Base-by-base conservation (phyloP, 2,888 invertebrate genomes). In the Allacma fusca region DNA sequence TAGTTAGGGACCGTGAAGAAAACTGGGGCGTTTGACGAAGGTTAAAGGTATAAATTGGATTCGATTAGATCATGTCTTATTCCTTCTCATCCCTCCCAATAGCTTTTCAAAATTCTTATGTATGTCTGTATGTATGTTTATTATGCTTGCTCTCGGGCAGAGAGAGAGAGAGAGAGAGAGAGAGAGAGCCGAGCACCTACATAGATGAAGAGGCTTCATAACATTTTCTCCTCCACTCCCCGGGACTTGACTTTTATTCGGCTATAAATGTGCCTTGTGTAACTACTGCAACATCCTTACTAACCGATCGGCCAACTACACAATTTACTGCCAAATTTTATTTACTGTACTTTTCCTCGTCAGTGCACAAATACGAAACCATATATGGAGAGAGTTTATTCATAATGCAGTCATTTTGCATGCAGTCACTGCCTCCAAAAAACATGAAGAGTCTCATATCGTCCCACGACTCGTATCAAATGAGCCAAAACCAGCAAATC, bases 31-130 rank as follows among this genome's bases (percentile, higher is more conserved):
- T 28, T 28, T 29, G 28, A n/a, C 26, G 26, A 65, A n/a, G 50
- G 50, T 50, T 50, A n/a, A 50, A 50, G 28, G 28, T 28, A 65
- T 65, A 28, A 24, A 65, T 65, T 65, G 26, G 65, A 65, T 65
- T 65, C 19, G 28, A 65, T 65, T 65, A 28, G 65, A 65, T 29
- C 65, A 65, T 65, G 28, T n/a, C 65, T 65, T 65, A 28, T 65
- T 65, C 50, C 65, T 65, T 65, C 24, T 62, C 23, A 62, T 21
- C 28, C 26, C 65, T 13, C 24, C 24, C 65, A 7, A 7, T 65
- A 28, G 7, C 26, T 9, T 65, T 26, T 65, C 65, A 19, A 50
- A 50, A 7, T 7, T 4, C 34, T 34, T 34, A 7, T 9, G 9
- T 34, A 34, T 9, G 9, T 34, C 5, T 34, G 34, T n/a, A n/a